Conservation (phyloP, 2,888 invertebrate genomes). For the Zygothrica quintamaculata region DNA sequence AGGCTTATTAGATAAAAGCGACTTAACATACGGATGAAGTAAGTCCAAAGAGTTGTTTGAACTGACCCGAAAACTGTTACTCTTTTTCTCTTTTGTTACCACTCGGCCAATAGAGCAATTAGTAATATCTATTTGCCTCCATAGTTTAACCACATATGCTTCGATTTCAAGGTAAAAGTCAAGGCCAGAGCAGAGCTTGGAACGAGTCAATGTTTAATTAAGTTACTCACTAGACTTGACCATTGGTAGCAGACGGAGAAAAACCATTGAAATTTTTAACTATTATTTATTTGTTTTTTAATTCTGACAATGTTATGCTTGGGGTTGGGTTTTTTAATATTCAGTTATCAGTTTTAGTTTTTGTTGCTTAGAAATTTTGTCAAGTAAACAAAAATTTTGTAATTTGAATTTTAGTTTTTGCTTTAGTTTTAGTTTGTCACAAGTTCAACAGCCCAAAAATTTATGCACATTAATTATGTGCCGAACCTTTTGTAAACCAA, state of each 20-base stretch:
- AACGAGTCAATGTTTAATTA: not conserved
- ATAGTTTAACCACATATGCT: conserved; percentile 22
- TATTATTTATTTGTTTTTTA: conserved; percentile 4
- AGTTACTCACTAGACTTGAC: conserved; percentile 1
- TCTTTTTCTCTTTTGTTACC: conserved; percentile 13
- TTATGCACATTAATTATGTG: conserved; percentile 64
- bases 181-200: conserved; percentile 52
- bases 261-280: conserved; percentile 4
- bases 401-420: conserved; percentile 31
- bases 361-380: conserved; percentile 44
- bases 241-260: not conserved
- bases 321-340: too few species aligned
- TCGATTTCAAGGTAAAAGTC: conserved; percentile 71
- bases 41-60: conserved; percentile 10
- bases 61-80: conserved; percentile 33
- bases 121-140: conserved; percentile 37
- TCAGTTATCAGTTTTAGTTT: conserved; percentile 4
- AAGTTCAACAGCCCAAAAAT: conserved; percentile 67
- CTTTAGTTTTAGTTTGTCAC: conserved; percentile 28
- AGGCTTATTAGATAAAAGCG: too few species aligned
- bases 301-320: conserved; percentile 18
- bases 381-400: conserved; percentile 29
- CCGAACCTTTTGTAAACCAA: conserved; percentile 19
- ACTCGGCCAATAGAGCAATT: conserved; percentile 53
- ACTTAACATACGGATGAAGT: conserved; percentile 13